Evolutionary conservation across 2,113 vertebrate genomes (phyloP), one percentile per base, ranked within the genome.

Genomic region (Chloroceryle aenea): DNA sequence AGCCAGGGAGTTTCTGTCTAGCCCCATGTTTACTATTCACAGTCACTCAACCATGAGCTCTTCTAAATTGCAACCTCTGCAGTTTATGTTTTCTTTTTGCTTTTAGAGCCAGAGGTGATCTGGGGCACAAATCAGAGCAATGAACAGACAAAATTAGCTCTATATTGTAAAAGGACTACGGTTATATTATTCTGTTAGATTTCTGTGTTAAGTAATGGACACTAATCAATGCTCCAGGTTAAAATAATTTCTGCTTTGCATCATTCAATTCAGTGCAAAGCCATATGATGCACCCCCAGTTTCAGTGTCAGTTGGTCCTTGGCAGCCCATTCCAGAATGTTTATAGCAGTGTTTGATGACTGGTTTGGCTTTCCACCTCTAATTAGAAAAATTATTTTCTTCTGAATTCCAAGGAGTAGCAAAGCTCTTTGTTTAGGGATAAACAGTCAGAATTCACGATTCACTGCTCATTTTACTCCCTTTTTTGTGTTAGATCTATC

Each of bases 191-290:
- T 20, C 11, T 52, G 16, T 66, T 83, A 48, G 17, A 32, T 59
- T 55, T 78, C 27, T 38, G 10, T 10, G 2, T 47, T 48, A 79
- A 80, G 10, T 62, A 72, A 71, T 32, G 22, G 6, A 10, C 30
- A 45, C 7, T 55, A 63, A 47, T 75, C 42, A 53, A 2, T 74
- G n/a, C 6, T 59, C 34, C 47, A 67, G 10, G 29, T 83, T 50
- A 94, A 78, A 82, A 82, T 48, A 94, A 76, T 77, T 72, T 12
- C 64, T 48, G 56, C 14, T 91, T 94, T 96, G 2, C 76, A 8
- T 92, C 55, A 48, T 59, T 80, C 45, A 90, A 17, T 29, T 75
- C 67, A 86, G 36, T 72, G 36, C 55, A 81, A 92, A 97, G 61
- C 61, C 72, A 29, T 40, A 48, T 42, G n/a, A 71, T 40, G 38